phyloP scores from a whole-genome alignment of 2,113 vertebrate species.

The Excalfactoria chinensis region DNA sequence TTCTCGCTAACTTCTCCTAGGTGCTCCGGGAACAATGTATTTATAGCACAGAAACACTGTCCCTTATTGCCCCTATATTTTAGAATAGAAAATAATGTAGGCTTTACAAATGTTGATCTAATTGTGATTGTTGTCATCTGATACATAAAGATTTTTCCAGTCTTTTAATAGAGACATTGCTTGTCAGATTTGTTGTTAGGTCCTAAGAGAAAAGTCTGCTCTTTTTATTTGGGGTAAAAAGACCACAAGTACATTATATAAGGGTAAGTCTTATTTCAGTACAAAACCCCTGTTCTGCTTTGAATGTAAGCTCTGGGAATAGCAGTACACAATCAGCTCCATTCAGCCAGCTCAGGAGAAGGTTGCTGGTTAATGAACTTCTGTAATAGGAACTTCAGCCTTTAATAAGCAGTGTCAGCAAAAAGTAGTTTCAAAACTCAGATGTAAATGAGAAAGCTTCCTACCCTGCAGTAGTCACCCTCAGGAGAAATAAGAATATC shows the following conservation, averaged over 20 bases:
- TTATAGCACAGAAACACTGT: not conserved
- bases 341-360: not conserved
- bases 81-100: not conserved
- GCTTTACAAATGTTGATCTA: constrained; percentile 1
- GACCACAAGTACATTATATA: not conserved
- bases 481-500: not conserved
- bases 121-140: constrained; percentile 26
- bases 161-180: not conserved
- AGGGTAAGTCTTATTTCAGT: not conserved
- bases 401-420: not conserved
- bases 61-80: constrained; percentile 33
- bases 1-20: constrained; percentile 1
- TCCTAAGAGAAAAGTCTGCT: not conserved
- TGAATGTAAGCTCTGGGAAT: not conserved
- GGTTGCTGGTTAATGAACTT: not conserved
- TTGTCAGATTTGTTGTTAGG: constrained; percentile 27
- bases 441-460: not conserved
- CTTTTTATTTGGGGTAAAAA: not conserved
- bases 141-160: constrained; percentile 64
- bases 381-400: not conserved
- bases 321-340: not conserved
- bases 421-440: not conserved
- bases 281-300: not conserved
- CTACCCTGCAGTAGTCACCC: not conserved
- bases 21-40: constrained; percentile 47